Evolutionary conservation across 2,797 vertebrate genomes (phyloP).

Genomic region (Lagorchestes hirsutus): DNA sequence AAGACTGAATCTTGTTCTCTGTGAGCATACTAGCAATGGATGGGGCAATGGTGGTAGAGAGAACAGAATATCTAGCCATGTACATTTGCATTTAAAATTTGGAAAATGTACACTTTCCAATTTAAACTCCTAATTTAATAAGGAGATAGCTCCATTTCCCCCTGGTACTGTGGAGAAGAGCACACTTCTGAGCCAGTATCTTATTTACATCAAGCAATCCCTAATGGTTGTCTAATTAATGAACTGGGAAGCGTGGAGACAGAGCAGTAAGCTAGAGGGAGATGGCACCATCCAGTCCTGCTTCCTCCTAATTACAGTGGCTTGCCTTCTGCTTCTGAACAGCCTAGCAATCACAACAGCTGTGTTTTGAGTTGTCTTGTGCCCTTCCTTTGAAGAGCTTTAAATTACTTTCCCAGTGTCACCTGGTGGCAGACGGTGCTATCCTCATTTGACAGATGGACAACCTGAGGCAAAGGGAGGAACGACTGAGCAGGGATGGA

Average conservation of each 20-base stretch:
- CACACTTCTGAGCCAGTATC: background rate
- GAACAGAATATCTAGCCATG: background rate
- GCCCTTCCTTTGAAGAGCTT: background rate
- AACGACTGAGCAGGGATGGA: background rate
- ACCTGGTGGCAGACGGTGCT: background rate
- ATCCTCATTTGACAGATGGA: background rate
- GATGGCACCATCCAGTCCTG: background rate
- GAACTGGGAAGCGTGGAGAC: background rate
- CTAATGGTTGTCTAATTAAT: rapidly evolving
- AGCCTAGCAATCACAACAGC: background rate
- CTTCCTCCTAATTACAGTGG: background rate
- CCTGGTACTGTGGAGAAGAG: constrained; percentile 21
- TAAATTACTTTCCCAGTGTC: background rate
- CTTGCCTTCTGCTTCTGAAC: background rate
- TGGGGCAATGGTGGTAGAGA: background rate
- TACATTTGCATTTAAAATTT: background rate
- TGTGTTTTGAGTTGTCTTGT: background rate
- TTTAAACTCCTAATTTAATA: background rate
- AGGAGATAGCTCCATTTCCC: background rate
- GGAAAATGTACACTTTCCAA: background rate
- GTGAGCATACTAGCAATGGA: background rate
- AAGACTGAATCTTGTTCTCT: background rate
- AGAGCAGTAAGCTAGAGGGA: constrained; percentile 7
- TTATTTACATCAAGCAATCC: background rate
- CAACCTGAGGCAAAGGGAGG: background rate